Conservation (phyloP, 1,140 invertebrate genomes). For the Pachyrhynchus sulphureomaculatus region DNA sequence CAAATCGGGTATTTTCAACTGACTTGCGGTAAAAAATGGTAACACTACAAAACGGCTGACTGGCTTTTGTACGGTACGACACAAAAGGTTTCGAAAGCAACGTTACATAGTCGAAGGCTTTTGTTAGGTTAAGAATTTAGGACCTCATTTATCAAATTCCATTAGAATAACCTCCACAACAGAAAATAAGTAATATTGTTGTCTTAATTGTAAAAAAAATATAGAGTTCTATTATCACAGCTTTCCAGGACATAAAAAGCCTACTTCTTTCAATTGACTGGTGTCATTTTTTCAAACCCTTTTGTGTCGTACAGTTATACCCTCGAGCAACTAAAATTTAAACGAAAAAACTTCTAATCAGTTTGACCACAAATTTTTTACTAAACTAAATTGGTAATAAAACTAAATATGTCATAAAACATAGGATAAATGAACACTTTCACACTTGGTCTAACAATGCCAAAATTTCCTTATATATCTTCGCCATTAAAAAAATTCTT, state of each 20-base stretch:
- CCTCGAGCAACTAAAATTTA: background rate
- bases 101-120: background rate
- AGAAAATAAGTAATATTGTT: too few species aligned
- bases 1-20: conserved; percentile 11
- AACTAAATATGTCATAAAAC: conserved; percentile 11
- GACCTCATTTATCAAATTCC: too few species aligned
- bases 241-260: too few species aligned
- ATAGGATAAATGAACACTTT: background rate
- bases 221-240: background rate
- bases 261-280: too few species aligned
- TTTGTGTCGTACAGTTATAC: background rate
- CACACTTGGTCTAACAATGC: background rate
- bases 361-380: conserved; percentile 35
- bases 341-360: conserved; percentile 41
- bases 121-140: too few species aligned
- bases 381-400: background rate
- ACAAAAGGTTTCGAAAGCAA: background rate
- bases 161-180: too few species aligned
- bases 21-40: conserved; percentile 40
- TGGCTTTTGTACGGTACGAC: conserved; percentile 23
- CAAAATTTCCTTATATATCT: too few species aligned
- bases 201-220: too few species aligned
- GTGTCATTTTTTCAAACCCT: too few species aligned
- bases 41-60: conserved; percentile 44
- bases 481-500: too few species aligned